phyloP scores from a whole-genome alignment of 2,888 invertebrate species.

The Tipula helvola region DNA sequence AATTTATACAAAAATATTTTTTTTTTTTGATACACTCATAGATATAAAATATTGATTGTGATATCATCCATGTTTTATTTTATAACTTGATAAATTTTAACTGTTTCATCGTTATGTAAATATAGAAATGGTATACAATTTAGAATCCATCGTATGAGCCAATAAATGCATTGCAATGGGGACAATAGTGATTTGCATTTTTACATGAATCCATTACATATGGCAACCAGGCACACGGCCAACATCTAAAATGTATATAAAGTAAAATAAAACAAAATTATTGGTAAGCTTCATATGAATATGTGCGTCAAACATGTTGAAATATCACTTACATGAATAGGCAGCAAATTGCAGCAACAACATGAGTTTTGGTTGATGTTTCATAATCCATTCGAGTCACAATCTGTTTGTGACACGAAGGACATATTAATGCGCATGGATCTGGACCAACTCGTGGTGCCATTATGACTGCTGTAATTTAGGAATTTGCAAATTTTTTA shows the following conservation, averaged over 20 bases:
- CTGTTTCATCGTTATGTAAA: background rate
- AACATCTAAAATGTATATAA: conserved; percentile 28
- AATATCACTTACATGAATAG: conserved; percentile 7
- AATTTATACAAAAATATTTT: background rate
- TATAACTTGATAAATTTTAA: background rate
- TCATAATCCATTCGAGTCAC: conserved; percentile 26
- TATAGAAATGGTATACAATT: background rate
- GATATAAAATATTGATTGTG: background rate
- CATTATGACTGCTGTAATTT: background rate
- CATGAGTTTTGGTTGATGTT: conserved; percentile 30
- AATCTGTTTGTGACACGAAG: conserved; percentile 27
- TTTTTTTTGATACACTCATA: background rate
- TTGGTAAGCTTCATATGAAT: background rate
- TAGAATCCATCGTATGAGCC: conserved; percentile 26
- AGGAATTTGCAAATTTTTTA: background rate
- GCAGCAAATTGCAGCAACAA: conserved; percentile 30
- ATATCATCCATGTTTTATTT: background rate
- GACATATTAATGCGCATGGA: conserved; percentile 27
- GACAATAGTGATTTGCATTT: conserved; percentile 38
- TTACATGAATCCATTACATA: conserved; percentile 38
- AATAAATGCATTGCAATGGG: conserved; percentile 34
- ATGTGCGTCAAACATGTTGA: background rate
- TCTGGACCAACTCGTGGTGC: conserved; percentile 24
- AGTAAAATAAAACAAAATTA: background rate
- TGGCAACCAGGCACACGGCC: conserved; percentile 35